phyloP scores from a whole-genome alignment of 2,797 vertebrate species.

The Cynopterus sphinx region DNA sequence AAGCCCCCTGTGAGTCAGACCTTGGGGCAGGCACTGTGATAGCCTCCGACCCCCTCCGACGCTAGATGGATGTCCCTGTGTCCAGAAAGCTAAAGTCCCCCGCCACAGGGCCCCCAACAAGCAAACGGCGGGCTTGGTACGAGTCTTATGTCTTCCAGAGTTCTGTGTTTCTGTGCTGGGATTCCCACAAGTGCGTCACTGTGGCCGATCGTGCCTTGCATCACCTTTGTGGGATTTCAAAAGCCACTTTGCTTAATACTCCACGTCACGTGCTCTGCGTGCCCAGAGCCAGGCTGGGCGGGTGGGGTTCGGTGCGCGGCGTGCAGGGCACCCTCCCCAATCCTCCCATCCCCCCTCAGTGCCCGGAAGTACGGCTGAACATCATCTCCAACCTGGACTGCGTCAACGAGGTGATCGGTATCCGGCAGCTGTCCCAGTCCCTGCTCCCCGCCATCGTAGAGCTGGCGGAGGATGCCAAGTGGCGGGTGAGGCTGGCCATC shows the following conservation, averaged over 20 bases:
- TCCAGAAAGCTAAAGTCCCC: background rate
- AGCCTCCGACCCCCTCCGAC: background rate
- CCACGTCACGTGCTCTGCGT: background rate
- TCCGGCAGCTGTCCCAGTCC: constrained; percentile 87
- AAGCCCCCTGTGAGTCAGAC: background rate
- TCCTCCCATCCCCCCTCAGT: constrained; percentile 63
- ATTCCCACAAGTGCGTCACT: background rate
- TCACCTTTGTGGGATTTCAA: background rate
- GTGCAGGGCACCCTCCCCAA: background rate
- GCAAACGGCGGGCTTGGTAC: background rate
- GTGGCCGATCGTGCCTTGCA: background rate
- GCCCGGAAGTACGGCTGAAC: constrained; percentile 87
- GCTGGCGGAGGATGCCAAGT: constrained; percentile 88
- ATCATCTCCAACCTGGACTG: constrained; percentile 89
- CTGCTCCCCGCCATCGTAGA: constrained; percentile 87
- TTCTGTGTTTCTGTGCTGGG: background rate
- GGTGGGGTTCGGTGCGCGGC: fast-evolving
- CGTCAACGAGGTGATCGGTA: constrained; percentile 88
- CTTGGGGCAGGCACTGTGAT: too few species aligned
- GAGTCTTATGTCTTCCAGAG: background rate
- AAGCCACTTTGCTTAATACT: background rate
- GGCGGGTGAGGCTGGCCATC: constrained; percentile 86
- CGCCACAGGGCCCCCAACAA: background rate
- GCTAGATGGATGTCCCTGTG: background rate
- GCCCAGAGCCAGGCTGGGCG: background rate